These are phyloP conservation scores for Lasiurus borealis DNA, from an alignment of 2,113 vertebrate genomes.

Conservation along the genomic window DNA sequence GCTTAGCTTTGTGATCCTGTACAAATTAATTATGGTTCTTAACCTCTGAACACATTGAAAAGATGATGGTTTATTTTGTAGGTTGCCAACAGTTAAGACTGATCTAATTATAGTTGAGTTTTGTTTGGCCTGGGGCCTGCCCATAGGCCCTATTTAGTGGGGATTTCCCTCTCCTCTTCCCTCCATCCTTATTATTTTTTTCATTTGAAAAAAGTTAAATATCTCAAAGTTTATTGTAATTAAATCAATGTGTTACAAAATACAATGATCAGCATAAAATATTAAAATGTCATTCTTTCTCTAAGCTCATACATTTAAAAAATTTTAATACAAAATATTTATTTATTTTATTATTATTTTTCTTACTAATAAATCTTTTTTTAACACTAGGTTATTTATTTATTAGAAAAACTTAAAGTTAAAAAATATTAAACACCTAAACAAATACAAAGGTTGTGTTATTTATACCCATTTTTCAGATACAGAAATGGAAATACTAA, in stretches of 20 bases:
- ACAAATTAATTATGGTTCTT: background rate
- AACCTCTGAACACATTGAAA: background rate
- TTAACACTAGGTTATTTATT: too few relatives aligned
- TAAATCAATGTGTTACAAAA: conserved; percentile 46
- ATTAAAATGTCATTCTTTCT: conserved; percentile 55
- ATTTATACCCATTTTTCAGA: conserved; percentile 2
- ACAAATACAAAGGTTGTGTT: background rate
- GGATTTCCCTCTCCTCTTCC: too few relatives aligned
- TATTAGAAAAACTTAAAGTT: too few relatives aligned
- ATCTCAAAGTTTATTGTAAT: conserved; percentile 48
- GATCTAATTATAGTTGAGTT: background rate
- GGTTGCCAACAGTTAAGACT: background rate
- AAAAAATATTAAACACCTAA: background rate
- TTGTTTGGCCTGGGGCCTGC: background rate
- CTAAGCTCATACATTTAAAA: background rate
- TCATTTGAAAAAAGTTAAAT: conserved; percentile 31
- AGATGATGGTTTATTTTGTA: background rate
- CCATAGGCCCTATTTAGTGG: background rate
- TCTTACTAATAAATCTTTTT: too few relatives aligned
- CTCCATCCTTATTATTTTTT: background rate
- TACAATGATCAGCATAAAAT: conserved; percentile 41
- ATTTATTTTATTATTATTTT: too few relatives aligned
- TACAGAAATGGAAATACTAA: background rate
- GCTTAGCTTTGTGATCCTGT: background rate
- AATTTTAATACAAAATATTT: too few relatives aligned